Base-by-base conservation (phyloP, 2,113 vertebrate species). In the Nicator chloris region DNA sequence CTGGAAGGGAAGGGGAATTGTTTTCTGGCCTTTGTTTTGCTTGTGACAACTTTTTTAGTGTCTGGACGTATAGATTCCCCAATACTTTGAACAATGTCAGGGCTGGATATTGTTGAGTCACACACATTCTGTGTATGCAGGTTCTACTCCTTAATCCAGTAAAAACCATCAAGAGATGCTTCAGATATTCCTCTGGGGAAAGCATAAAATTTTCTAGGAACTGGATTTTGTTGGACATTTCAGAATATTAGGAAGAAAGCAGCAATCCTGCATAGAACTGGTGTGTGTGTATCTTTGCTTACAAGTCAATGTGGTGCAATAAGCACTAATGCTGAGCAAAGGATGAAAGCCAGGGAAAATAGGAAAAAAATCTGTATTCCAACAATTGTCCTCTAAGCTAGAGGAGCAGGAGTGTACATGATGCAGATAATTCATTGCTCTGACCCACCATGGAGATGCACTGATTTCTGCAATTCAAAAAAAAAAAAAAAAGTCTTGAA, bases 371-470 rank as follows among this genome's bases (percentile, higher is more conserved):
- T 35, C 30, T 49, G 10, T 66, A 50, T 86, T 83, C 47, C 26
- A 73, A 18, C 35, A 77, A 27, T 9, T 61, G 31, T 9, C 30
- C 23, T 78, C 15, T 30, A 61, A 33, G 28, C 33, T 50, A 53
- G 20, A 81, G 20, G 11, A 79, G 53, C 0, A 1, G 47, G 20
- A 65, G 30, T 5, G 1, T 12, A 61, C 4, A 3, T 12, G 13
- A 39, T 42, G 11, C 57, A 72, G 37, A 26, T 54, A 9, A 40
- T 68, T 61, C 26, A 39, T 54, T 56, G 21, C 45, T 90, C 39
- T 92, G 71, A 54, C 54, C 35, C 17, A 42, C 51, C 35, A 63
- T 9, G 22, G 56, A 75, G 16, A 61, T 31, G 30, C 7, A 31
- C 4, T 11, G 23, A 45, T 73, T 88, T 77, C 66, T 85, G 37